Base-by-base conservation (phyloP, 2,113 vertebrate genomes). In the Pelmatolapia mariae region DNA sequence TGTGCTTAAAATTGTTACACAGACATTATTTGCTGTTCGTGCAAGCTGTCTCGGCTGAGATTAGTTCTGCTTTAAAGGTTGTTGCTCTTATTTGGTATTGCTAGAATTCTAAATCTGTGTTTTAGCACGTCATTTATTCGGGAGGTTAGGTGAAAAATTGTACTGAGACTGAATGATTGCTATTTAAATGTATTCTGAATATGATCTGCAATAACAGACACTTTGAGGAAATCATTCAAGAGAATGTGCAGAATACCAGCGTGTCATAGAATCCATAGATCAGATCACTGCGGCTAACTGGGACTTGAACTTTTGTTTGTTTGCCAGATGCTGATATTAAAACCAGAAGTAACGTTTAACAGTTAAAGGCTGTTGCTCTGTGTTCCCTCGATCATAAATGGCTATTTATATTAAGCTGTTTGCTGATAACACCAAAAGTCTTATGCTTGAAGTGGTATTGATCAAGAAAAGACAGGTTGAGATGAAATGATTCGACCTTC, bases 401-500 rank as follows among this genome's bases (percentile, higher is more conserved):
- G 47, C 31, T 86, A 31, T 76, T 84, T 57, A 84, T 78, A 81
- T 53, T 33, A 15, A 82, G 31, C 33, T 61, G 57, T 85, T 54
- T 82, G 76, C 66, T 56, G 47, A 22, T 18, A 22, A 4, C 29
- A 73, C 76, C 56, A 16, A 47, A 16, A 66, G 45, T 73, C 54
- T 78, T 73, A 13, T 84, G 26, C 90, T 76, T 89, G 82, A 87
- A 87, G 81, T 16, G 13, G 38, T 90, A 93, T 93, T 83, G 90
- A 93, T 90, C 84, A 84, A 6, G 38, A n/a, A 79, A 71, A 90
- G 86, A 87, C 47, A 71, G 61, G 54, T 79, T 22, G 57, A 73
- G 80, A 68, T 52, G 82, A 90, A 90, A 73, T n/a, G 80, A 79
- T 85, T 85, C 83, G 22, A 90, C 84, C 83, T 88, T 90, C 86